These are phyloP conservation scores for Nymphalis urticae DNA, from an alignment of 2,888 invertebrate genomes.

Conservation along the genomic window DNA sequence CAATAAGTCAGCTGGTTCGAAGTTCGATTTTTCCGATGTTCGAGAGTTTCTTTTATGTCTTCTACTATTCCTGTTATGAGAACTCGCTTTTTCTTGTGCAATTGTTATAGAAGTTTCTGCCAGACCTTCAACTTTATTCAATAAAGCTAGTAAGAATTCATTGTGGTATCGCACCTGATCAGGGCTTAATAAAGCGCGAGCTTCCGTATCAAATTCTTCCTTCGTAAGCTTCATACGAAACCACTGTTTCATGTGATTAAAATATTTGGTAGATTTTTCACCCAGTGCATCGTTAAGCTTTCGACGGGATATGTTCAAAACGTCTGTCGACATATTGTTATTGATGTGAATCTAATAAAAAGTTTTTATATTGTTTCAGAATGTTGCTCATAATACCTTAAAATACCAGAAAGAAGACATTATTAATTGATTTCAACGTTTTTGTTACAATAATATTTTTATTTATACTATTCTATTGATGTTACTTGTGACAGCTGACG, in stretches of 20 bases:
- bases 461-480: too few species aligned
- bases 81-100: constrained; percentile 68
- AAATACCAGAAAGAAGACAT: too few species aligned
- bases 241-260: constrained; percentile 88
- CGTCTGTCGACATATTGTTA: constrained; percentile 59
- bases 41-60: constrained; percentile 79
- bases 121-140: constrained; percentile 86
- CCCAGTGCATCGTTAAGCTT: constrained; percentile 84
- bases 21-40: constrained; percentile 81
- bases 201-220: constrained; percentile 91
- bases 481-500: too few species aligned
- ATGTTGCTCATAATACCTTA: too few species aligned
- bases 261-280: constrained; percentile 86
- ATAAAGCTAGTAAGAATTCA: constrained; percentile 89
- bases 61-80: constrained; percentile 70
- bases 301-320: constrained; percentile 82
- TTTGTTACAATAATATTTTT: too few species aligned
- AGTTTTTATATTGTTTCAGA: too few species aligned
- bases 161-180: constrained; percentile 92
- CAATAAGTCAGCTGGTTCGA: constrained; percentile 82
- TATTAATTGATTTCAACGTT: too few species aligned
- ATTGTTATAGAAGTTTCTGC: constrained; percentile 71
- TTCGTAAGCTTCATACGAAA: constrained; percentile 88
- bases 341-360: too few species aligned
- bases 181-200: constrained; percentile 85